These are phyloP conservation scores for Tachypleus tridentatus DNA, from an alignment of 1,140 invertebrate species.

Conservation along the genomic window DNA sequence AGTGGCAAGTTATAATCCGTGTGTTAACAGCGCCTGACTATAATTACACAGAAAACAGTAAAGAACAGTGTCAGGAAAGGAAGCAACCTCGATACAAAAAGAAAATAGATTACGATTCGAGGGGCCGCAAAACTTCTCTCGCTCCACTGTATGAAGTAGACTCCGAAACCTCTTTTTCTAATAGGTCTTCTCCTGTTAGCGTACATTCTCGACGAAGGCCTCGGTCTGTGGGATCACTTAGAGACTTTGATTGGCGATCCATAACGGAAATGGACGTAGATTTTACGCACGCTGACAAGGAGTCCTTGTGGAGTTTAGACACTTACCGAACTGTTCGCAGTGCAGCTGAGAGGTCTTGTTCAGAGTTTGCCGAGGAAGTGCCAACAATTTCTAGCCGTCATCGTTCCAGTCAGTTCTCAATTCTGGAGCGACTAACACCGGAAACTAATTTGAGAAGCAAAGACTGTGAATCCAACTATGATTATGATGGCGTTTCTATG, in stretches of 20 bases:
- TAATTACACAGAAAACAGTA: slow-evolving; percentile 28
- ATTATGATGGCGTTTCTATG: too few species aligned
- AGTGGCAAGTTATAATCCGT: slow-evolving; percentile 85
- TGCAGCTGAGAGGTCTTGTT: slow-evolving; percentile 16
- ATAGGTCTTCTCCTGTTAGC: slow-evolving; percentile 46
- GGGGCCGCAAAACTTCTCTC: slow-evolving; percentile 65
- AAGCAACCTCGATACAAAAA: slow-evolving; percentile 36
- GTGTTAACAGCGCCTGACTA: slow-evolving; percentile 56
- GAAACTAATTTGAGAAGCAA: too few species aligned
- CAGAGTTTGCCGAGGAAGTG: slow-evolving; percentile 21
- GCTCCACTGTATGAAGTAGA: slow-evolving; percentile 71
- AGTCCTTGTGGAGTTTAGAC: slow-evolving; percentile 18
- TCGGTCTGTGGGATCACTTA: slow-evolving; percentile 31
- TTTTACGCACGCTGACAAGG: slow-evolving; percentile 38
- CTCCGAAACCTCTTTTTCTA: slow-evolving; percentile 64
- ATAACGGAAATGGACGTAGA: slow-evolving; percentile 85
- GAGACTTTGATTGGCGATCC: slow-evolving; percentile 44
- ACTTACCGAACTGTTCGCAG: slow-evolving; percentile 15
- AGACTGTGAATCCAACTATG: too few species aligned
- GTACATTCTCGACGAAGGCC: slow-evolving; percentile 34
- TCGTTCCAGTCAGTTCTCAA: slow-evolving; percentile 1
- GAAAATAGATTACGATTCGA: slow-evolving; percentile 31
- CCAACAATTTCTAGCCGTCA: slow-evolving; percentile 14
- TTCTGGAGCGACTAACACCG: too few species aligned
- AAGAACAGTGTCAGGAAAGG: slow-evolving; percentile 30